Conservation (phyloP, 2,113 vertebrate genomes). For the Diadophis punctatus region DNA sequence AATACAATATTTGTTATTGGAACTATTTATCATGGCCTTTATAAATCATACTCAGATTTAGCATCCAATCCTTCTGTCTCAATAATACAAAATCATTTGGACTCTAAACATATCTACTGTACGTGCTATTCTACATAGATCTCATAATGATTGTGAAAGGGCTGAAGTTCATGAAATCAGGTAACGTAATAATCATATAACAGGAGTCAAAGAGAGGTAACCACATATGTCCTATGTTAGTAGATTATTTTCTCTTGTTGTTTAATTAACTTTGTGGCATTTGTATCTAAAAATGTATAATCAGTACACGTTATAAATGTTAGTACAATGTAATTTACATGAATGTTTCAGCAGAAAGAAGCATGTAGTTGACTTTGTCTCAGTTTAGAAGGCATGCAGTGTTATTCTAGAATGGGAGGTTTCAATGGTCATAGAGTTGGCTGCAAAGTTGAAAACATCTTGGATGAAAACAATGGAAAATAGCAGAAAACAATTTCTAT, state of each 20-base stretch:
- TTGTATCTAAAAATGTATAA: not conserved
- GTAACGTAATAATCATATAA: not conserved
- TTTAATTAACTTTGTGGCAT: not conserved
- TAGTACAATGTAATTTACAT: not conserved
- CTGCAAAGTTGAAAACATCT: not conserved
- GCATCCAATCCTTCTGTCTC: not conserved
- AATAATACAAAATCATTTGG: not conserved
- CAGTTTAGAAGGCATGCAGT: not conserved
- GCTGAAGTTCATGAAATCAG: not conserved
- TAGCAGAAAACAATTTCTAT: not conserved
- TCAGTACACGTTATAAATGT: not conserved
- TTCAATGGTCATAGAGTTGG: not conserved
- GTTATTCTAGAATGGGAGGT: not conserved
- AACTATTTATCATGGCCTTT: not conserved
- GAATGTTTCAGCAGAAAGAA: not conserved
- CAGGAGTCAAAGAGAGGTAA: not conserved
- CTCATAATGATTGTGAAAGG: not conserved
- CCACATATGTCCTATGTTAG: not conserved
- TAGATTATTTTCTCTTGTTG: not conserved
- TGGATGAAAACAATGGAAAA: not conserved
- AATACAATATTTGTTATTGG: not conserved
- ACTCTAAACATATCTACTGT: not conserved
- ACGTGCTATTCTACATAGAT: not conserved
- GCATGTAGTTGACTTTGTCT: not conserved
- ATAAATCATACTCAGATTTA: not conserved